These are phyloP conservation scores for Pseudachorutes palmiensis DNA, from an alignment of 1,140 invertebrate genomes.

Conservation along the genomic window DNA sequence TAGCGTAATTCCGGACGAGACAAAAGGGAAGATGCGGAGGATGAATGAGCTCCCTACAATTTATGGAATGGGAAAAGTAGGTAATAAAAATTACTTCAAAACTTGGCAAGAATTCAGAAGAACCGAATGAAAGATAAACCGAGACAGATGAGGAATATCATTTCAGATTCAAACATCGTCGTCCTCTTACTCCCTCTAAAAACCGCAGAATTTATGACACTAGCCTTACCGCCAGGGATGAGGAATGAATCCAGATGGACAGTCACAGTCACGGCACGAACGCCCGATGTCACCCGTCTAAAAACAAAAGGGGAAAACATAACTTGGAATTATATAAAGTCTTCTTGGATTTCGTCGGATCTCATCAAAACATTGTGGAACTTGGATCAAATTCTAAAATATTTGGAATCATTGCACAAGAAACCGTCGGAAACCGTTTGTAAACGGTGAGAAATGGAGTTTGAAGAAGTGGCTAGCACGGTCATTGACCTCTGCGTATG, in stretches of 20 bases:
- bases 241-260: constrained; percentile 31
- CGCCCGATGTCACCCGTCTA: constrained; percentile 23
- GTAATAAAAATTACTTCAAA: background rate
- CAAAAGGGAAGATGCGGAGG: background rate
- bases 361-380: too few relatives aligned
- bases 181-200: too few relatives aligned
- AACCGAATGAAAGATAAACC: background rate
- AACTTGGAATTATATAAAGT: too few relatives aligned
- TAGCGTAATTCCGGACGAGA: constrained; percentile 3
- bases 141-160: too few relatives aligned
- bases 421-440: too few relatives aligned
- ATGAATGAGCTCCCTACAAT: background rate
- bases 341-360: too few relatives aligned
- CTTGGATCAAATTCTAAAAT: too few relatives aligned
- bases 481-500: too few relatives aligned
- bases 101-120: background rate
- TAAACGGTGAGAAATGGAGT: too few relatives aligned
- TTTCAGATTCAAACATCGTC: too few relatives aligned
- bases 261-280: constrained; percentile 30
- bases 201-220: background rate
- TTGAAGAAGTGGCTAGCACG: too few relatives aligned
- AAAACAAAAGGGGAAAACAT: background rate
- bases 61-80: background rate
- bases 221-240: constrained; percentile 30
- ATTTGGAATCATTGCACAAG: too few relatives aligned